Evolutionary conservation across 53 echinoderm and acorn worm species (phyloP).

Genomic region (Crossaster papposus): DNA sequence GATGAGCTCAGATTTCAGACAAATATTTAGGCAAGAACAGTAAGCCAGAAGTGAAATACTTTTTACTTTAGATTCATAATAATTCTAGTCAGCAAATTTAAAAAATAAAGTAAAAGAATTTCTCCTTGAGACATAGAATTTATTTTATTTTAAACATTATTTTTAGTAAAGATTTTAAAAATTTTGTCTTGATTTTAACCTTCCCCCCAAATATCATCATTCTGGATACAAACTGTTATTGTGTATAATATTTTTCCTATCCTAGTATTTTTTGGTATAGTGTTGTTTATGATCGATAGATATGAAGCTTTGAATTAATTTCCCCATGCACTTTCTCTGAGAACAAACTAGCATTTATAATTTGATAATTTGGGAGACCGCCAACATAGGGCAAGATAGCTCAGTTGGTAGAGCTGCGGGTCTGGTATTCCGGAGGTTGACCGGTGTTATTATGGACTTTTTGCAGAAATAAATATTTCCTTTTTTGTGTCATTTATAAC

Average conservation of each 20-base stretch:
- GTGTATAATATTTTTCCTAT: slow-evolving; percentile 6
- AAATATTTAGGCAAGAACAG: neutral
- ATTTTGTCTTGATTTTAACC: neutral
- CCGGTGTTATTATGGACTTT: no score
- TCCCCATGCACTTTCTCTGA: slow-evolving; percentile 26
- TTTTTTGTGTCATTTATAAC: neutral
- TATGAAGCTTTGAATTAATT: slow-evolving; percentile 19
- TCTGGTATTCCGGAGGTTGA: no score
- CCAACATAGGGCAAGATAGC: no score
- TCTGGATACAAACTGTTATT: neutral
- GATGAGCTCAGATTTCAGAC: neutral
- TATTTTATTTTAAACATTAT: neutral
- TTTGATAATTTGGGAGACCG: no score
- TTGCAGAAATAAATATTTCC: neutral
- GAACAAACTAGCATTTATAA: neutral
- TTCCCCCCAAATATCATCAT: neutral
- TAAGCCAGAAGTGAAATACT: neutral
- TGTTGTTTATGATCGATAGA: neutral
- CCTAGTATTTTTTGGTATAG: neutral
- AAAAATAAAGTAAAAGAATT: neutral
- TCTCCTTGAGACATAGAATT: neutral
- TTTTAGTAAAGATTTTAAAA: neutral
- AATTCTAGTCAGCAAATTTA: no score
- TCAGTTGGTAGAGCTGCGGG: no score
- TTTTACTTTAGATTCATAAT: neutral